Conservation (phyloP, 2,113 vertebrate species). For the Cervus canadensis region DNA sequence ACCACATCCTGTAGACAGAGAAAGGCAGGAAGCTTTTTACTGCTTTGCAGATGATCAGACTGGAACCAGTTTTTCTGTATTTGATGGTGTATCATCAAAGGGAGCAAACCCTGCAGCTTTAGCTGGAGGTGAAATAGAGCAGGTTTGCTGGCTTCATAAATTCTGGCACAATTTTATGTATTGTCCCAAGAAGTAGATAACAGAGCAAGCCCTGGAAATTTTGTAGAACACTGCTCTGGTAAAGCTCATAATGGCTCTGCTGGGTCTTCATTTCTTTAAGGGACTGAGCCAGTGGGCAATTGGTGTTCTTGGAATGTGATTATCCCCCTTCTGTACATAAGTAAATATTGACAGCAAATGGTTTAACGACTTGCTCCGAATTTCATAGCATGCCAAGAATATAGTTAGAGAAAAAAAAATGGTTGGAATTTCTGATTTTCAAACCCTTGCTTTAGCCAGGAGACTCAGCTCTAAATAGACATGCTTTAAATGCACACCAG, state of each 20-base stretch:
- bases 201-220: background rate
- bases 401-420: background rate
- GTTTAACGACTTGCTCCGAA: background rate
- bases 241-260: background rate
- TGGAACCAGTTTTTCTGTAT: background rate
- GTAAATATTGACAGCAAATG: background rate
- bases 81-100: background rate
- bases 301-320: background rate
- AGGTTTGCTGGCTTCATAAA: background rate
- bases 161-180: background rate
- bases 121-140: background rate
- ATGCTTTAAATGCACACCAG: background rate
- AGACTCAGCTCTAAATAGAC: background rate
- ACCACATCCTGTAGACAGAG: background rate
- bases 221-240: background rate
- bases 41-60: background rate
- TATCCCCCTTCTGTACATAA: background rate
- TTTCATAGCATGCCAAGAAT: background rate
- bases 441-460: background rate
- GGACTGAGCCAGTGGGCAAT: background rate
- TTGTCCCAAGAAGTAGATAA: background rate
- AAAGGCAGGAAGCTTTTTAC: background rate
- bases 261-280: background rate
- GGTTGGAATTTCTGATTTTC: constrained; percentile 33
- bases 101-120: background rate